Percentiles rank a stretch among this genome's conserved stretches.
phyloP scores from a whole-genome alignment of 2,888 invertebrate species.

The Cryptocheilus praepositus region DNA sequence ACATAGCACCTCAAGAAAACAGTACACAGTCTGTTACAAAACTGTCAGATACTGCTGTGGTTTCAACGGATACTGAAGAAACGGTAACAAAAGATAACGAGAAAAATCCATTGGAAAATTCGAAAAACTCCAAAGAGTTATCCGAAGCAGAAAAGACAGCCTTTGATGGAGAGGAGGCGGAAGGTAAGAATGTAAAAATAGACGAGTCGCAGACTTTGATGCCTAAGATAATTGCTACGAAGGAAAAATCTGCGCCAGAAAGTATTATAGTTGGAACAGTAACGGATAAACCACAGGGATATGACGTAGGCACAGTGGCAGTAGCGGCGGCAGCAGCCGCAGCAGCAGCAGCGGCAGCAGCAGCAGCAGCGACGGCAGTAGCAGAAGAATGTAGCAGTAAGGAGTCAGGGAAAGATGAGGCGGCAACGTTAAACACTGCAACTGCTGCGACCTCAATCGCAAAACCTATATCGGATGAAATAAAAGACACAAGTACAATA shows the following conservation, averaged over 20 bases:
- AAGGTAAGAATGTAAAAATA: slow-evolving; percentile 48
- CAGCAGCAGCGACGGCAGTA: slow-evolving; percentile 33
- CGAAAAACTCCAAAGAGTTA: slow-evolving; percentile 63
- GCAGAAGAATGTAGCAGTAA: slow-evolving; percentile 51
- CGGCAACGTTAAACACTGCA: slow-evolving; percentile 46
- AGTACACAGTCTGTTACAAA: too few species aligned
- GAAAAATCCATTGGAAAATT: slow-evolving; percentile 20
- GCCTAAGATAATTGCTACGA: slow-evolving; percentile 32
- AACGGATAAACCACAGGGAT: too few species aligned
- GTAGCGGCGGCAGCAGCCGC: slow-evolving; percentile 25
- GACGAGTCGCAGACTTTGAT: slow-evolving; percentile 6
- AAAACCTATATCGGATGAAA: slow-evolving; percentile 32
- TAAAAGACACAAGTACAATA: slow-evolving; percentile 45
- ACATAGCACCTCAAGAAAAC: too few species aligned
- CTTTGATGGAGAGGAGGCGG: not conserved
- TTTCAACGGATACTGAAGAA: too few species aligned
- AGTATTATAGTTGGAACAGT: too few species aligned
- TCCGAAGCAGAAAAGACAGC: slow-evolving; percentile 17
- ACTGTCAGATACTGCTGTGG: too few species aligned
- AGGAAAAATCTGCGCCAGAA: too few species aligned
- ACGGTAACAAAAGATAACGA: too few species aligned
- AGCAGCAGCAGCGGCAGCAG: slow-evolving; percentile 31
- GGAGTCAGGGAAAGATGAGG: slow-evolving; percentile 43
- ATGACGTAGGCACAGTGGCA: slow-evolving; percentile 22
- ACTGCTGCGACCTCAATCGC: too few species aligned